phyloP scores from a whole-genome alignment of 2,113 vertebrate species.

The Chamaea fasciata region DNA sequence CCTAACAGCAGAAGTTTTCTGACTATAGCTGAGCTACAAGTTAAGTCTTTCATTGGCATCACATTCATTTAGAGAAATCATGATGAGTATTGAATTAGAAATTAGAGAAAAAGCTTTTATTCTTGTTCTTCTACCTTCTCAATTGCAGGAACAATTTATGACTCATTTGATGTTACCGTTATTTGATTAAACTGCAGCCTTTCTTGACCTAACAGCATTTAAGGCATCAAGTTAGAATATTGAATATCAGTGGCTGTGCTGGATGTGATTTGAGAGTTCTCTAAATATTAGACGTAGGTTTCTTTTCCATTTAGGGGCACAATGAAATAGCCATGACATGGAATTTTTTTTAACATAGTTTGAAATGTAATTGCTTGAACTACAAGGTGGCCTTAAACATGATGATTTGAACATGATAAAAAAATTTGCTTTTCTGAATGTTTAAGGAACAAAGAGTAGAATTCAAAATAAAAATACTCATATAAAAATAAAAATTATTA shows the following conservation, averaged over 20 bases:
- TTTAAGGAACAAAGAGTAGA: not conserved
- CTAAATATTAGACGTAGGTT: not conserved
- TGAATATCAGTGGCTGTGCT: not conserved
- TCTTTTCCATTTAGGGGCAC: not conserved
- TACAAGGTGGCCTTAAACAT: not conserved
- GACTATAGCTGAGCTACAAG: not conserved
- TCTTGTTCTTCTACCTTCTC: not conserved
- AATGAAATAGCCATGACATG: not conserved
- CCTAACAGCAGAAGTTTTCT: not conserved
- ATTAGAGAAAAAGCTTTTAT: not conserved
- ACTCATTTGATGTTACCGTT: not conserved
- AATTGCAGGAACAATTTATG: not conserved
- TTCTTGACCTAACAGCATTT: not conserved
- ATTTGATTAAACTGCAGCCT: not conserved
- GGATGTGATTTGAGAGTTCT: not conserved
- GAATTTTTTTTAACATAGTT: not conserved
- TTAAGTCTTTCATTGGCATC: not conserved
- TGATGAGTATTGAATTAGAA: not conserved
- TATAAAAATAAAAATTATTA: not conserved
- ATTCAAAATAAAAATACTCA: not conserved
- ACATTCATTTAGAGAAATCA: not conserved
- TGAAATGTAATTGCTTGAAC: not conserved
- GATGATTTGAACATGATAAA: not conserved
- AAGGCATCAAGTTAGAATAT: not conserved
- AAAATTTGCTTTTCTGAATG: not conserved